phyloP scores from a whole-genome alignment of 2,888 invertebrate species.

The Mactromeris polynyma region DNA sequence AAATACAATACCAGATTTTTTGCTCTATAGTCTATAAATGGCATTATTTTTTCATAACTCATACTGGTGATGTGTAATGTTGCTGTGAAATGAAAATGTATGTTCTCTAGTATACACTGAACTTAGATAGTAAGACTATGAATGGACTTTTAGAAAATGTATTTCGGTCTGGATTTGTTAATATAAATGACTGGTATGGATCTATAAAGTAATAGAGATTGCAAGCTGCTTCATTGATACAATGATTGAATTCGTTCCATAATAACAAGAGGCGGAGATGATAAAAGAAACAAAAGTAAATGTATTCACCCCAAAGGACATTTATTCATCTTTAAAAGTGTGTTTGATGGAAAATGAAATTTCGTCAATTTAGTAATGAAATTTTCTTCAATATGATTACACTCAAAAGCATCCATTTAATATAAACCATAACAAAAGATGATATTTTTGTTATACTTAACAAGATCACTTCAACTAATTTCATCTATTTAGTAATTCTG shows the following conservation, averaged over 20 bases:
- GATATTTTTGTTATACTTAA: slow-evolving; percentile 30
- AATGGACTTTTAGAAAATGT: too few species aligned
- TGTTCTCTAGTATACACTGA: too few species aligned
- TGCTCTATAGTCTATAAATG: too few species aligned
- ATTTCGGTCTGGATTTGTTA: neutral
- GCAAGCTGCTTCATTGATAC: neutral
- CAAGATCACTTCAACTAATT: slow-evolving; percentile 37
- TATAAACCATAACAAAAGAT: slow-evolving; percentile 2
- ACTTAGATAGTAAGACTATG: too few species aligned
- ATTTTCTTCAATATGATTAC: neutral
- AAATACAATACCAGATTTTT: too few species aligned
- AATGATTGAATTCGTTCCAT: neutral
- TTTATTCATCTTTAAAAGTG: neutral
- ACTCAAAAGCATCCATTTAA: slow-evolving; percentile 12
- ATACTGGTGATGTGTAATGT: too few species aligned
- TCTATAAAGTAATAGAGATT: neutral
- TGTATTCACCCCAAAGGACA: neutral
- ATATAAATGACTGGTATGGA: neutral
- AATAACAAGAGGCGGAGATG: neutral
- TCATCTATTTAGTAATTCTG: slow-evolving; percentile 25
- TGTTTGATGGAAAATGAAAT: neutral
- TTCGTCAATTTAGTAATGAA: slow-evolving; percentile 1
- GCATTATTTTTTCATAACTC: too few species aligned
- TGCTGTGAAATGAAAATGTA: too few species aligned
- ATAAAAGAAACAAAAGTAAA: slow-evolving; percentile 18